Percentiles rank a stretch among this genome's conserved stretches.
These are phyloP conservation scores for Drepana falcataria DNA, from an alignment of 2,888 invertebrate genomes.

Conservation along the genomic window DNA sequence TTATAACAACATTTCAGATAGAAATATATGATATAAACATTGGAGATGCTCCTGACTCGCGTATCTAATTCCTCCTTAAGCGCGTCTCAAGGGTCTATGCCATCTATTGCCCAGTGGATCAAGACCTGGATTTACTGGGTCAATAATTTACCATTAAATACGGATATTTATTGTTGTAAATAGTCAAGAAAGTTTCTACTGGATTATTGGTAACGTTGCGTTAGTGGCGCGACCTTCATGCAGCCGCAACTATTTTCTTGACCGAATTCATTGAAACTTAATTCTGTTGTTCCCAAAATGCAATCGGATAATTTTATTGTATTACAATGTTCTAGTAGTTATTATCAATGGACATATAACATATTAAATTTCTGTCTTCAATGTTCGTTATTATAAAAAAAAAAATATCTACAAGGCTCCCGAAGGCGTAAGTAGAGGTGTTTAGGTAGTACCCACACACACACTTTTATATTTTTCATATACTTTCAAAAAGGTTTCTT, in stretches of 20 bases:
- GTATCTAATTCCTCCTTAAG: too few relatives aligned
- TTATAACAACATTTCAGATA: too few relatives aligned
- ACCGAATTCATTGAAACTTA: slow-evolving; percentile 45
- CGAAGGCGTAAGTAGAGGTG: too few relatives aligned
- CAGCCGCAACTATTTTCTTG: slow-evolving; percentile 43
- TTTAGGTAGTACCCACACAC: too few relatives aligned
- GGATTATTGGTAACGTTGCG: slow-evolving; percentile 34
- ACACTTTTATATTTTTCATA: too few relatives aligned
- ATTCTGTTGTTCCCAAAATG: slow-evolving; percentile 32
- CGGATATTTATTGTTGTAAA: slow-evolving; percentile 30
- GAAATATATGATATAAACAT: too few relatives aligned
- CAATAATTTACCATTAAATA: slow-evolving; percentile 37
- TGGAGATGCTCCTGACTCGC: too few relatives aligned
- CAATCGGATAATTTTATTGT: slow-evolving; percentile 10
- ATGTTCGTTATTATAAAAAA: too few relatives aligned
- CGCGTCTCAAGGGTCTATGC: too few relatives aligned
- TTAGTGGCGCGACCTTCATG: slow-evolving; percentile 41
- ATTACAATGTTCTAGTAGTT: background rate
- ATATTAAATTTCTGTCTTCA: background rate
- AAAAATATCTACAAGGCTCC: too few relatives aligned
- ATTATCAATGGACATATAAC: background rate
- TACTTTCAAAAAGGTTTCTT: too few relatives aligned
- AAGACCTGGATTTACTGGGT: slow-evolving; percentile 16
- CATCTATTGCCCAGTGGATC: too few relatives aligned
- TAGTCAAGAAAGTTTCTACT: slow-evolving; percentile 28